Evolutionary conservation across 2,888 invertebrate genomes (phyloP).

Genomic region (Gnatocerus cornutus): DNA sequence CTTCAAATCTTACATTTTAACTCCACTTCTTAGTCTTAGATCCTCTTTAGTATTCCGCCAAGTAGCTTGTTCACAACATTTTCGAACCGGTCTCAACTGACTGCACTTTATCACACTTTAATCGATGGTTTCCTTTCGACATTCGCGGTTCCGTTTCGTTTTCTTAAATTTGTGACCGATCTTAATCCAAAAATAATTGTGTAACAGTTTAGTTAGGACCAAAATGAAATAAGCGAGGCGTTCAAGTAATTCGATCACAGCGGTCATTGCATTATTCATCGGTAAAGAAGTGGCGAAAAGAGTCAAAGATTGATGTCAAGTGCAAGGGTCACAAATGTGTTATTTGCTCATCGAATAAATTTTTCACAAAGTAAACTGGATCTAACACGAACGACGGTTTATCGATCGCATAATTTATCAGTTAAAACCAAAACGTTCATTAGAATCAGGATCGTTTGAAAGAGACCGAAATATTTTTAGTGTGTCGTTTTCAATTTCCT

Average conservation of each 20-base stretch:
- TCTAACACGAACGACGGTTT: constrained; percentile 15
- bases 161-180: neutral
- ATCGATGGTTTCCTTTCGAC: neutral
- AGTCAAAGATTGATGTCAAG: constrained; percentile 28
- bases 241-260: constrained; percentile 26
- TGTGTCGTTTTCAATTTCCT: no score
- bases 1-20: no score
- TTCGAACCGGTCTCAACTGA: constrained; percentile 2
- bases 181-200: neutral
- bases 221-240: no score
- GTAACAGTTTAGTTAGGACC: no score
- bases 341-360: constrained; percentile 35
- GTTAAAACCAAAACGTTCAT: constrained; percentile 3
- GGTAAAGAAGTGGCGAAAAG: constrained; percentile 23
- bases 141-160: neutral
- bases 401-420: constrained; percentile 5
- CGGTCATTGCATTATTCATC: constrained; percentile 31
- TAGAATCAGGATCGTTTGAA: no score
- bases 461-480: no score
- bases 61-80: neutral
- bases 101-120: constrained; percentile 3
- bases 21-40: neutral
- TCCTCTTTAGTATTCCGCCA: neutral
- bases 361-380: constrained; percentile 25
- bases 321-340: constrained; percentile 29